Evolutionary conservation across 2,113 vertebrate genomes (phyloP).

Genomic region (Oplegnathus fasciatus): DNA sequence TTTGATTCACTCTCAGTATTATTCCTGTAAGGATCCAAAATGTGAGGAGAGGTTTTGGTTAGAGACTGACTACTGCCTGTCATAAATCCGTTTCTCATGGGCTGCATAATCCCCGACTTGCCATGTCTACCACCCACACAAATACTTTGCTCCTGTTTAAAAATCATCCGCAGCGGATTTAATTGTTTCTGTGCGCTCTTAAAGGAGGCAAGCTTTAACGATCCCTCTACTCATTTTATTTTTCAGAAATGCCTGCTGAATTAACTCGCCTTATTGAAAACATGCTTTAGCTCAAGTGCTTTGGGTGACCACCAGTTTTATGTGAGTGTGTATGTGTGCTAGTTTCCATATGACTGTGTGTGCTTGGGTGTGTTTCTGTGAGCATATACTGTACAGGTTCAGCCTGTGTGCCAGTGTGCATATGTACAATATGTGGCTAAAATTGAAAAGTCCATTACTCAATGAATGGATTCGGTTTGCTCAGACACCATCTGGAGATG

Average conservation of each 20-base stretch:
- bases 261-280: conserved; percentile 54
- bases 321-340: background rate
- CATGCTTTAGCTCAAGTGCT: conserved; percentile 18
- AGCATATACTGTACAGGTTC: background rate
- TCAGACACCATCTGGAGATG: conserved; percentile 58
- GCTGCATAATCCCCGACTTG: conserved; percentile 57
- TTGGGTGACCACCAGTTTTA: conserved; percentile 27
- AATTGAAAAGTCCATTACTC: conserved; percentile 33
- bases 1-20: conserved; percentile 50
- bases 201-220: conserved; percentile 58
- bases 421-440: background rate
- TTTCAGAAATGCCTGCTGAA: conserved; percentile 33
- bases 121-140: conserved; percentile 68
- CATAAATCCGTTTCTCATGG: conserved; percentile 71
- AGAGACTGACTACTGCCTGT: conserved; percentile 61
- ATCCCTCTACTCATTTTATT: conserved; percentile 37
- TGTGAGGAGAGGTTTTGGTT: conserved; percentile 50
- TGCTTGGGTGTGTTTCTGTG: background rate
- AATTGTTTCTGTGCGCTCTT: conserved; percentile 63
- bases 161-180: conserved; percentile 52
- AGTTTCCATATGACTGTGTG: background rate
- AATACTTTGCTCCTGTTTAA: conserved; percentile 66
- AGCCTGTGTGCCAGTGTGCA: background rate
- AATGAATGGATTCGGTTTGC: conserved; percentile 46
- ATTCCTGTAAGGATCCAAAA: conserved; percentile 34